Evolutionary conservation across 2,113 vertebrate genomes (phyloP).

Genomic region (Chauna torquata): DNA sequence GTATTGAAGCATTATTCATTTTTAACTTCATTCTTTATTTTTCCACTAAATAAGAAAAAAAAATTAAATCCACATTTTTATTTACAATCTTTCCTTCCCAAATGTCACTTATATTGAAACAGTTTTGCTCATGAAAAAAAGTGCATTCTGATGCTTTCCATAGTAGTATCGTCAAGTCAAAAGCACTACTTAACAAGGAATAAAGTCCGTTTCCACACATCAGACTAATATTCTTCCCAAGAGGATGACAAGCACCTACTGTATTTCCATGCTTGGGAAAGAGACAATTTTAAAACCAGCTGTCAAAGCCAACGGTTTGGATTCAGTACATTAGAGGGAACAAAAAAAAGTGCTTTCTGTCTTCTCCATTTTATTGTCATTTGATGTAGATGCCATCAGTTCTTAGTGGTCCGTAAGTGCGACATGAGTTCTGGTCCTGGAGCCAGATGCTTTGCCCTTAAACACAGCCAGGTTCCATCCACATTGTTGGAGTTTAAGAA

Average conservation of each 20-base stretch:
- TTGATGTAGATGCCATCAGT: background rate
- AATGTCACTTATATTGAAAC: too few species aligned
- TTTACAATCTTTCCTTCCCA: background rate
- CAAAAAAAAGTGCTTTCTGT: background rate
- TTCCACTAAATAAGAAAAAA: background rate
- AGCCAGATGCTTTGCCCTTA: constrained; percentile 7
- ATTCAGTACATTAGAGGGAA: background rate
- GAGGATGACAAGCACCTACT: background rate
- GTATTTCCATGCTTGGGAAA: background rate
- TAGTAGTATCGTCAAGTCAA: background rate
- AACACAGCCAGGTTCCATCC: background rate
- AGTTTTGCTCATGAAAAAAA: background rate
- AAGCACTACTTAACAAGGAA: background rate
- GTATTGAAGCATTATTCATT: background rate
- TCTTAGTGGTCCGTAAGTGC: background rate
- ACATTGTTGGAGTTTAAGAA: background rate
- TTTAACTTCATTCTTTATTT: background rate
- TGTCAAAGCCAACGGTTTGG: background rate
- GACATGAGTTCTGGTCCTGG: background rate
- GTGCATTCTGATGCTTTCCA: background rate
- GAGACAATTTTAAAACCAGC: background rate
- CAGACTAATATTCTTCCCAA: background rate
- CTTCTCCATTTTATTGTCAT: background rate
- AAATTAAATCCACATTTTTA: background rate
- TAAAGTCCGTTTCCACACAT: background rate